Percentiles rank a stretch among this genome's conserved stretches.
These are phyloP conservation scores for Lithophane ornitopus DNA, from an alignment of 2,888 invertebrate species.

Conservation along the genomic window DNA sequence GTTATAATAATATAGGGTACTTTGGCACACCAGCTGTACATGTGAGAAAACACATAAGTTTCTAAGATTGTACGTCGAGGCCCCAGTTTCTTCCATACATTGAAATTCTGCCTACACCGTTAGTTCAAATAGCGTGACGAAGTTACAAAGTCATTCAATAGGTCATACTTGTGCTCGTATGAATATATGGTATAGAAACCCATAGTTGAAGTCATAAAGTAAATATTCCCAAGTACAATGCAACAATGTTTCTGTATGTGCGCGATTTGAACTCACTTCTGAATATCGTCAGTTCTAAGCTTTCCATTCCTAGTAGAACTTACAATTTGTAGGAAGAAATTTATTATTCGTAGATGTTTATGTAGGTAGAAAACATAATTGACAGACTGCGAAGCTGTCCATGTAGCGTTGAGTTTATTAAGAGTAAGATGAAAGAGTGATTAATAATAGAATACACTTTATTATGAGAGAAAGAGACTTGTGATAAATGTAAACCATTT, in stretches of 20 bases:
- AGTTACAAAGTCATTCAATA: slow-evolving; percentile 53
- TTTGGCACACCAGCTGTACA: background rate
- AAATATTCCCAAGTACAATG: slow-evolving; percentile 47
- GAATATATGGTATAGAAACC: slow-evolving; percentile 64
- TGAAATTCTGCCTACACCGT: background rate
- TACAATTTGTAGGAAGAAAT: slow-evolving; percentile 39
- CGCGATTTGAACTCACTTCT: slow-evolving; percentile 61
- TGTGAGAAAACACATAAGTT: background rate
- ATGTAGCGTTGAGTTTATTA: background rate
- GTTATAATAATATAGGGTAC: background rate
- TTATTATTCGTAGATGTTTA: slow-evolving; percentile 31
- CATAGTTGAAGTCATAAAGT: slow-evolving; percentile 71
- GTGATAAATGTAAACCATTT: background rate
- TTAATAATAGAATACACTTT: background rate
- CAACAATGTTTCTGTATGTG: slow-evolving; percentile 59
- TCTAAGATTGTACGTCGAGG: too few relatives aligned
- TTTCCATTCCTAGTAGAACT: slow-evolving; percentile 59
- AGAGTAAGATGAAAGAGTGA: too few relatives aligned
- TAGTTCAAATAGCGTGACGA: slow-evolving; percentile 18
- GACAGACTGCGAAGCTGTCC: background rate
- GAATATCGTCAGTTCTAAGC: slow-evolving; percentile 56
- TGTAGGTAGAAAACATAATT: slow-evolving; percentile 42
- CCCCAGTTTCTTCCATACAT: background rate
- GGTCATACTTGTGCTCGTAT: slow-evolving; percentile 39
- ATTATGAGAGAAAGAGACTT: background rate